Evolutionary conservation across 2,113 vertebrate genomes (phyloP).

Genomic region (Lota lota): DNA sequence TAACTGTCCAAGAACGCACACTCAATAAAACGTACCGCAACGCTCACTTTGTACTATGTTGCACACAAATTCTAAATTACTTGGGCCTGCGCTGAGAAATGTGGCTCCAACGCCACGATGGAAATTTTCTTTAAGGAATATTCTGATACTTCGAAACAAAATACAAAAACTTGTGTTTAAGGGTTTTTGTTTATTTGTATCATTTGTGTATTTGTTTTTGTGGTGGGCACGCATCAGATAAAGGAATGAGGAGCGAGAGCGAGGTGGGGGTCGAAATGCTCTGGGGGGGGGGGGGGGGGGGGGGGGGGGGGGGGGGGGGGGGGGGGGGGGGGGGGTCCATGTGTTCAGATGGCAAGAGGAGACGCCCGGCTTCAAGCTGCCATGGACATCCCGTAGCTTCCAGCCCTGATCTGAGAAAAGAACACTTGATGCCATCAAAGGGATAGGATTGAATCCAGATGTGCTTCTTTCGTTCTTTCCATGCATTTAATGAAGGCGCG

Average conservation of each 20-base stretch:
- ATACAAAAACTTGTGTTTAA: too few species aligned
- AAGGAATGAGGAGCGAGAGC: not conserved
- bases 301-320: constrained; percentile 52
- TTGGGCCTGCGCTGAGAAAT: too few species aligned
- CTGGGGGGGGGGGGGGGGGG: constrained; percentile 49
- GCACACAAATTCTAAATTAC: too few species aligned
- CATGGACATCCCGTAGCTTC: constrained; percentile 85
- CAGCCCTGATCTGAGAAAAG: constrained; percentile 92
- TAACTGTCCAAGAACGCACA: constrained; percentile 2
- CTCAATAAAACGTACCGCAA: constrained; percentile 43
- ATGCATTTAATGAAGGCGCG: constrained; percentile 98
- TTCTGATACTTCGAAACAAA: too few species aligned
- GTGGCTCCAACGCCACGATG: too few species aligned
- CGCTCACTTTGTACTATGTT: too few species aligned
- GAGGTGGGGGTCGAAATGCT: constrained; percentile 43
- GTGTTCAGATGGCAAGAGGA: constrained; percentile 70
- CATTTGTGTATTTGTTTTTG: constrained; percentile 18
- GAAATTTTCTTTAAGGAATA: too few species aligned
- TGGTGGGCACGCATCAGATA: not conserved
- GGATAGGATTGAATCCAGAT: constrained; percentile 96
- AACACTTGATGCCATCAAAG: constrained; percentile 99
- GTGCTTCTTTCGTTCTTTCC: constrained; percentile 86
- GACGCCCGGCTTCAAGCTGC: constrained; percentile 77
- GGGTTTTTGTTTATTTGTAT: constrained; percentile 44
- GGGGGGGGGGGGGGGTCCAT: constrained; percentile 50